Percentiles rank a stretch among this genome's conserved stretches.
phyloP scores from a whole-genome alignment of 1,140 invertebrate genomes.

The Meloidogyne floridensis region DNA sequence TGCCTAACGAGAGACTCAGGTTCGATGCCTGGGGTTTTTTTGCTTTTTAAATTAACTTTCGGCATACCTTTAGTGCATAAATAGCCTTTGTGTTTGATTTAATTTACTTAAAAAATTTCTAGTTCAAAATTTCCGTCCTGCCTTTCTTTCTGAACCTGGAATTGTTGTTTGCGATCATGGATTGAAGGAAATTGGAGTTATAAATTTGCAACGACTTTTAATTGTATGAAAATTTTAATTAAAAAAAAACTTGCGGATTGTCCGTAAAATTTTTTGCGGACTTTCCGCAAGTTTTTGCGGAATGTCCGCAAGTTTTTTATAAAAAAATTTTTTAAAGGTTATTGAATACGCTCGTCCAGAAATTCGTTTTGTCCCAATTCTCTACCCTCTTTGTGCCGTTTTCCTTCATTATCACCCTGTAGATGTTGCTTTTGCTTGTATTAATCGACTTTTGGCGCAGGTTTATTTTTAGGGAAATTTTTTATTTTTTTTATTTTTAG shows the following conservation, averaged over 20 bases:
- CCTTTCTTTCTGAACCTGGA: constrained; percentile 55
- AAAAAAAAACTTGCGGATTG: neutral
- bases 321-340: constrained; percentile 26
- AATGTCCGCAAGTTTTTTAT: too few species aligned
- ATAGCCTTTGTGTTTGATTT: too few species aligned
- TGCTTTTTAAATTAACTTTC: too few species aligned
- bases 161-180: constrained; percentile 63
- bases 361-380: constrained; percentile 61
- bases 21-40: too few species aligned
- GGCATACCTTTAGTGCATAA: too few species aligned
- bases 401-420: constrained; percentile 59
- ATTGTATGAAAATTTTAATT: constrained; percentile 36
- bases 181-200: constrained; percentile 57
- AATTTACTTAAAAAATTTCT: constrained; percentile 7
- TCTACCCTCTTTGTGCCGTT: constrained; percentile 61
- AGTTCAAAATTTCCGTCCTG: constrained; percentile 58
- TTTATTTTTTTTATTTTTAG: neutral
- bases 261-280: too few species aligned
- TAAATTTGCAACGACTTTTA: constrained; percentile 58
- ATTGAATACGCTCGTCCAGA: constrained; percentile 61
- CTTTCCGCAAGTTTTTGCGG: too few species aligned
- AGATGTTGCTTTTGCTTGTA: constrained; percentile 59
- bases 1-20: too few species aligned
- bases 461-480: neutral
- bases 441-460: constrained; percentile 53